Conservation (phyloP, 2,888 invertebrate genomes). For the Erebia palarica region DNA sequence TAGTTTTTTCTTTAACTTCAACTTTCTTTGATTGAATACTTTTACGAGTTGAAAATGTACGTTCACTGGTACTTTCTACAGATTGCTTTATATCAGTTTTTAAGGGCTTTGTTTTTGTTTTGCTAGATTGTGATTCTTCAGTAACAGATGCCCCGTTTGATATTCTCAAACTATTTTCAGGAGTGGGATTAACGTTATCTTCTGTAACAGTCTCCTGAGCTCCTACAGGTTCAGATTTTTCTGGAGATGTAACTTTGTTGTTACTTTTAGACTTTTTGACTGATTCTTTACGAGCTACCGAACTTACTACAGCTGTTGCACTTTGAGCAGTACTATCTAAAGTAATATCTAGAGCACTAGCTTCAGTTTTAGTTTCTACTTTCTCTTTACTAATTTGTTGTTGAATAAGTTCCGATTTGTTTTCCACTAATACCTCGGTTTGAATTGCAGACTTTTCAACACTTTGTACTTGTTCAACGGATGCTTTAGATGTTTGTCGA, state of each 20-base stretch:
- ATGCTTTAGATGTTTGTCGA: slow-evolving; percentile 38
- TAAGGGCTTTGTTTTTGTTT: slow-evolving; percentile 3
- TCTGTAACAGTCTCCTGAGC: slow-evolving; percentile 1
- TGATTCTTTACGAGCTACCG: slow-evolving; percentile 18
- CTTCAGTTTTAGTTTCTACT: slow-evolving; percentile 8
- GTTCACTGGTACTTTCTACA: slow-evolving; percentile 8
- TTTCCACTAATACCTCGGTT: slow-evolving; percentile 16
- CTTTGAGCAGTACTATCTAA: slow-evolving; percentile 4
- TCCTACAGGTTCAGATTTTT: not conserved
- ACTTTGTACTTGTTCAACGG: slow-evolving; percentile 28
- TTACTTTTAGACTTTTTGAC: slow-evolving; percentile 15
- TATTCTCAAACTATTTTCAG: not conserved
- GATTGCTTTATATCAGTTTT: slow-evolving; percentile 12
- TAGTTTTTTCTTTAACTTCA: slow-evolving; percentile 20
- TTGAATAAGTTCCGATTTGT: slow-evolving; percentile 10
- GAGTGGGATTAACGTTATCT: slow-evolving; percentile 18
- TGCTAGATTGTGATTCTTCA: slow-evolving; percentile 1
- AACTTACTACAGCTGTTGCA: not conserved
- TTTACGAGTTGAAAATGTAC: slow-evolving; percentile 22
- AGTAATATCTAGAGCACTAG: not conserved
- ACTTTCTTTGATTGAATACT: slow-evolving; percentile 29
- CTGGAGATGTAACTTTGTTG: slow-evolving; percentile 3
- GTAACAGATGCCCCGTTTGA: slow-evolving; percentile 1
- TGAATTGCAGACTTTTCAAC: slow-evolving; percentile 24
- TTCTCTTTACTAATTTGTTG: slow-evolving; percentile 3